phyloP scores from a whole-genome alignment of 2,888 invertebrate species.

The Onchidella celtica region DNA sequence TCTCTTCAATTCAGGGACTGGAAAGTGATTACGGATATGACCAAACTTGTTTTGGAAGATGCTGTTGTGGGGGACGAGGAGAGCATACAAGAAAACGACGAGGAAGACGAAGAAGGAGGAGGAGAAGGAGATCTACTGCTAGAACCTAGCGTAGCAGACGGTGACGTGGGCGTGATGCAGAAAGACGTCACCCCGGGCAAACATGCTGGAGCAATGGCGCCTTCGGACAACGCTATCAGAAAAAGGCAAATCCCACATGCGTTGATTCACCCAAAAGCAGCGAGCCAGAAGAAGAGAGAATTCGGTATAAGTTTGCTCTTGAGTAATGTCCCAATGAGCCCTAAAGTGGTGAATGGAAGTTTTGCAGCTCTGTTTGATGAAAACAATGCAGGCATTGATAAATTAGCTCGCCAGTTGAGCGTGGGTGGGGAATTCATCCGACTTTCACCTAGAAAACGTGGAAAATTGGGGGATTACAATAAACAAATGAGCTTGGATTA shows the following conservation, averaged over 20 bases:
- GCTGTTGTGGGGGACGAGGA: slow-evolving; percentile 10
- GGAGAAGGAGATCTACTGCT: slow-evolving; percentile 14
- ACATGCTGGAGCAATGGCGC: background rate
- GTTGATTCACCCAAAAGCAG: slow-evolving; percentile 32
- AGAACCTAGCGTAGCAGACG: background rate
- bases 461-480: slow-evolving; percentile 69
- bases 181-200: background rate
- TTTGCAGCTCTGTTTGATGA: slow-evolving; percentile 79
- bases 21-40: slow-evolving; percentile 37
- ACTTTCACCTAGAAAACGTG: slow-evolving; percentile 74
- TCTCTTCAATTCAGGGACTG: slow-evolving; percentile 34
- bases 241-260: slow-evolving; percentile 32
- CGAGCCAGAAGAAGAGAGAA: slow-evolving; percentile 12
- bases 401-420: slow-evolving; percentile 45
- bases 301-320: slow-evolving; percentile 96
- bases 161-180: background rate
- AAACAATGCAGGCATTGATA: slow-evolving; percentile 50
- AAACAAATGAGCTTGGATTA: slow-evolving; percentile 77
- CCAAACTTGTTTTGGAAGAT: background rate
- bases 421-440: slow-evolving; percentile 52
- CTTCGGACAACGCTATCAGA: background rate
- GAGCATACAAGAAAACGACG: slow-evolving; percentile 39
- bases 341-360: slow-evolving; percentile 88
- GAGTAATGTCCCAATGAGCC: slow-evolving; percentile 97
- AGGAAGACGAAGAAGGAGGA: slow-evolving; percentile 48